phyloP scores from a whole-genome alignment of 2,797 vertebrate genomes.

The Taeniopygia guttata region DNA sequence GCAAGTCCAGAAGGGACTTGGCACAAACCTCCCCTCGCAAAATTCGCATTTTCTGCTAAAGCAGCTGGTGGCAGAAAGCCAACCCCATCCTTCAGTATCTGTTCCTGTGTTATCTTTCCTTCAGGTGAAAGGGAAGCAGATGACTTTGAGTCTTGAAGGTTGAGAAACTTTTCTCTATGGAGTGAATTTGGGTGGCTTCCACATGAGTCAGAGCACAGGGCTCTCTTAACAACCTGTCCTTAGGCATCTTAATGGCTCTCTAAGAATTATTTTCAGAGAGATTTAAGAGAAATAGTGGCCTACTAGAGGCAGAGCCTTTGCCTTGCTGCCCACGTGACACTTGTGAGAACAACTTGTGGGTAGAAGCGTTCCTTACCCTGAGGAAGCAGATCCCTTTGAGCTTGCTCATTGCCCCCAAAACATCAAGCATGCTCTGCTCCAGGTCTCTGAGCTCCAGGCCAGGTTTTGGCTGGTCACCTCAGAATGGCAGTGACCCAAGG shows the following conservation, averaged over 20 bases:
- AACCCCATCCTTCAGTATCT: not conserved
- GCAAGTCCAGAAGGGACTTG: not conserved
- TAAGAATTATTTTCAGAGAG: not conserved
- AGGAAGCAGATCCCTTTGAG: not conserved
- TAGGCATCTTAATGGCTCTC: not conserved
- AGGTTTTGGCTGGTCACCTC: not conserved
- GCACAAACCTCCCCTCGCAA: not conserved
- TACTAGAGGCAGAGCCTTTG: not conserved
- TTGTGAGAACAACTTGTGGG: not conserved
- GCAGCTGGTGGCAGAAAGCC: not conserved
- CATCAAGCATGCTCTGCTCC: fast-evolving
- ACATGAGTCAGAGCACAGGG: fast-evolving
- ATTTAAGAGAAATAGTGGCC: not conserved
- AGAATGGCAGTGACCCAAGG: not conserved
- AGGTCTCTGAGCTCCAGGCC: not conserved
- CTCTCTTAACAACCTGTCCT: not conserved
- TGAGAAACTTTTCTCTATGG: not conserved
- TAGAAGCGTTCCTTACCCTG: not conserved
- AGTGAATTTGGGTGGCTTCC: not conserved
- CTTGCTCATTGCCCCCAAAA: not conserved
- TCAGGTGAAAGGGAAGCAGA: not conserved
- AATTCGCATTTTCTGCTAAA: not conserved
- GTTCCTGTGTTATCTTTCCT: not conserved
- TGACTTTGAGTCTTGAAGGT: not conserved
- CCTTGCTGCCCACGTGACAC: fast-evolving